phyloP scores from a whole-genome alignment of 2,797 vertebrate genomes.

The Syngnathus acus region DNA sequence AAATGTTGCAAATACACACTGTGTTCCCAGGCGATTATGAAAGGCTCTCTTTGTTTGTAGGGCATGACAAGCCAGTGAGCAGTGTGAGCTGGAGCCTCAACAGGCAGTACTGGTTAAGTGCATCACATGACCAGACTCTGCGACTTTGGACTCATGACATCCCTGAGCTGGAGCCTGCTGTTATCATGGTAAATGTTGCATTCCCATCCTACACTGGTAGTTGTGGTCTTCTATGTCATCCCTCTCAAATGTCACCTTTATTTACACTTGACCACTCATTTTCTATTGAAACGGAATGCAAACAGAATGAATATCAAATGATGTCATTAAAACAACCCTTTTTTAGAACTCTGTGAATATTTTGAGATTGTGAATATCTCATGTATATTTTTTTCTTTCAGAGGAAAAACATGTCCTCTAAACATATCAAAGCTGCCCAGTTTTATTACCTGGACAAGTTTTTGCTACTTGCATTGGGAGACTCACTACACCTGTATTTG shows the following conservation, averaged over 20 bases:
- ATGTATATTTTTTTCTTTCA: constrained; percentile 38
- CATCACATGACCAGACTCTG: constrained; percentile 75
- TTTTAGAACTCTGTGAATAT: neutral
- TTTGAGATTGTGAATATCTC: neutral
- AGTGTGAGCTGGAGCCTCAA: constrained; percentile 80
- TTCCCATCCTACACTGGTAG: constrained; percentile 1
- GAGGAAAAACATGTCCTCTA: constrained; percentile 66
- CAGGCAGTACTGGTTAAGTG: constrained; percentile 75
- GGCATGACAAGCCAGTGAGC: constrained; percentile 77
- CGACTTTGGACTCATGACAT: constrained; percentile 73
- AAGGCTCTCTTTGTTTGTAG: constrained; percentile 56
- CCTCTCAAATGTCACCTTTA: neutral
- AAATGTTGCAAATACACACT: constrained; percentile 30
- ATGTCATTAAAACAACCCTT: neutral
- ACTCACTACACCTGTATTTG: constrained; percentile 71
- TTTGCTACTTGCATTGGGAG: constrained; percentile 75
- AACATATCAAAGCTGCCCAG: constrained; percentile 69
- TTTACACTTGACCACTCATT: constrained; percentile 5
- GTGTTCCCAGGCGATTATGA: constrained; percentile 23
- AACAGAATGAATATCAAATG: neutral
- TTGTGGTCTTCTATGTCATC: neutral
- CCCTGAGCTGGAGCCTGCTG: constrained; percentile 53
- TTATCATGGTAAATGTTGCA: constrained; percentile 72
- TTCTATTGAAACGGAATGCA: neutral
- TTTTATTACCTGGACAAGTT: constrained; percentile 89